These are phyloP conservation scores for Coendou prehensilis DNA, from an alignment of 2,797 vertebrate genomes.

Conservation along the genomic window DNA sequence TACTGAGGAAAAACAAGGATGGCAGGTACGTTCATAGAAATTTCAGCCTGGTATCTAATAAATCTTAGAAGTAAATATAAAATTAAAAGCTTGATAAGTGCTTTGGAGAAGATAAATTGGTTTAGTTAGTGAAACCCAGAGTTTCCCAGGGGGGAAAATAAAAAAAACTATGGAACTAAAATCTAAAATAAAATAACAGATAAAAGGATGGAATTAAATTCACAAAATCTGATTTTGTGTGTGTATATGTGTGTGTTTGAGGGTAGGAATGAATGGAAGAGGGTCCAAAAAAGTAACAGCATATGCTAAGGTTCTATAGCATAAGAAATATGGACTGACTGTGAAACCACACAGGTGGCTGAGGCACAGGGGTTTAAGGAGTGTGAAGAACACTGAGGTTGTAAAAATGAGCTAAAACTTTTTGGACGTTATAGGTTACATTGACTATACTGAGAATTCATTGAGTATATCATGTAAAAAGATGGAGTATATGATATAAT, in stretches of 20 bases:
- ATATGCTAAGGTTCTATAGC: neutral
- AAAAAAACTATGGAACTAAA: neutral
- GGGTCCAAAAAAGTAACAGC: neutral
- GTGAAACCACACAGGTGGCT: neutral
- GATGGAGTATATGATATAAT: neutral
- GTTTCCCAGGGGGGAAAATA: neutral
- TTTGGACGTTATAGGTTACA: neutral
- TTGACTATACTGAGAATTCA: neutral
- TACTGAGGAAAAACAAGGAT: neutral
- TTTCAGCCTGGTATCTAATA: neutral
- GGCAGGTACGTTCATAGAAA: neutral
- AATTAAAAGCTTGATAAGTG: neutral
- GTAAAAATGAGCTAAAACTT: neutral
- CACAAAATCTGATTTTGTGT: neutral
- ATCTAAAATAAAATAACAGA: neutral
- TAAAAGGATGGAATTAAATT: neutral
- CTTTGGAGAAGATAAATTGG: neutral
- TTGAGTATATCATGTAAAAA: neutral
- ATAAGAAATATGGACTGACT: neutral
- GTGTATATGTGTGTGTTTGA: neutral
- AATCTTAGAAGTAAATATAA: neutral
- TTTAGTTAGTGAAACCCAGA: neutral
- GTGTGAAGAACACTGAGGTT: rapidly evolving
- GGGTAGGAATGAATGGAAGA: neutral
- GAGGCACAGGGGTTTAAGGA: neutral